Base-by-base conservation (phyloP, 2,113 vertebrate species). In the Hystrix brachyura region DNA sequence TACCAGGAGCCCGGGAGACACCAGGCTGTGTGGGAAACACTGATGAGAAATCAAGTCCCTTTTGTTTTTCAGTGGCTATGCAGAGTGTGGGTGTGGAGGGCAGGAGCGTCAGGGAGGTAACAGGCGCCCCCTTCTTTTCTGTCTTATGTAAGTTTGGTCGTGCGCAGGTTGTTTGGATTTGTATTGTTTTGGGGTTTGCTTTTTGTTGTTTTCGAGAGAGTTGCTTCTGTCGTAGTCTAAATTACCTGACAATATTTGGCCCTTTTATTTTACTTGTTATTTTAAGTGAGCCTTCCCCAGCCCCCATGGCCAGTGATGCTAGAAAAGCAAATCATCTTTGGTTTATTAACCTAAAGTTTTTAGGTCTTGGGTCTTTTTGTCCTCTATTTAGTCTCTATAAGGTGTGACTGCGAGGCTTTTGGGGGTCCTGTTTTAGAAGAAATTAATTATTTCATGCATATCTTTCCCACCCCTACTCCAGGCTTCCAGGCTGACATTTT, bases 331-430 rank as follows among this genome's bases (percentile, higher is more conserved):
- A 60, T 48, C 14, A 10, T 43, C 14, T 74, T 46, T 81, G 72
- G 59, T 71, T 96, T 90, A 60, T 82, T 65, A 69, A n/a, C 90
- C 62, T 65, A 3, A 32, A 53, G 27, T 55, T 69, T 96, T 87
- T 59, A 81, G 32, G 14, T 65, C 64, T 91, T 15, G 53, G n/a
- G 6, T 79, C 43, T 19, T 67, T 83, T 76, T 38, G 38, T n/a
- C 21, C 53, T 64, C 0, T 90, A 43, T 92, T 87, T 87, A 82
- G 10, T 90, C 17, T 60, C 55, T 94, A 0, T 86, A 3, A 65
- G 9, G 82, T 94, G 55, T 23, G 38, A 60, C 71, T 27, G 72
- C 14, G 60, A 34, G 62, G 29, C 18, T 48, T 60, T 25, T 3
- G 23, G 38, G 32, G 5, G 5, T 27, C 19, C 3, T 65, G 3